Evolutionary conservation across 2,113 vertebrate species (phyloP).

Genomic region (Oophaga pumilio): DNA sequence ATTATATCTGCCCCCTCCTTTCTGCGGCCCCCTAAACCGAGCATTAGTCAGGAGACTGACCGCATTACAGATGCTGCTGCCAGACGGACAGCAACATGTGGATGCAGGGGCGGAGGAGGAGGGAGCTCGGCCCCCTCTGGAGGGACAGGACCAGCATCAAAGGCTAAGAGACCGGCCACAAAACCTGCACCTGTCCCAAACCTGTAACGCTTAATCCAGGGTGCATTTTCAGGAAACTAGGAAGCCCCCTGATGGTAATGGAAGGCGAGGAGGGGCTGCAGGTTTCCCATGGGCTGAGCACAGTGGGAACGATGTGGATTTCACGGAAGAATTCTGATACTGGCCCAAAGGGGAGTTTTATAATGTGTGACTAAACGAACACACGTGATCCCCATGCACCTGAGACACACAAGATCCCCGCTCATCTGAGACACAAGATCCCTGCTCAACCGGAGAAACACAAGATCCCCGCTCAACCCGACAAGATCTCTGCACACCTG

Average conservation of each 20-base stretch:
- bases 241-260: conserved; percentile 11
- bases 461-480: too few species aligned
- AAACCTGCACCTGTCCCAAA: conserved; percentile 41
- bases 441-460: too few species aligned
- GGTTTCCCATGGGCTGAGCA: neutral
- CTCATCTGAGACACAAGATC: too few species aligned
- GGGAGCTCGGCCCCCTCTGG: neutral
- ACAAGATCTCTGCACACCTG: too few species aligned
- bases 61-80: neutral
- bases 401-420: neutral
- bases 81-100: conserved; percentile 49
- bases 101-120: neutral
- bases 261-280: conserved; percentile 31
- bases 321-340: neutral
- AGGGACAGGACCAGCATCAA: conserved; percentile 39
- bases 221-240: conserved; percentile 39
- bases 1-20: neutral
- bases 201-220: conserved; percentile 49
- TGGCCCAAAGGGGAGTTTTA: neutral
- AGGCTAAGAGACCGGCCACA: conserved; percentile 11
- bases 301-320: neutral
- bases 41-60: neutral
- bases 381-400: neutral
- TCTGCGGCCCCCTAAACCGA: neutral
- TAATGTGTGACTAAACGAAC: conserved; percentile 8